Conservation (phyloP, 2,888 invertebrate genomes). For the Rhyacophila evoluta region DNA sequence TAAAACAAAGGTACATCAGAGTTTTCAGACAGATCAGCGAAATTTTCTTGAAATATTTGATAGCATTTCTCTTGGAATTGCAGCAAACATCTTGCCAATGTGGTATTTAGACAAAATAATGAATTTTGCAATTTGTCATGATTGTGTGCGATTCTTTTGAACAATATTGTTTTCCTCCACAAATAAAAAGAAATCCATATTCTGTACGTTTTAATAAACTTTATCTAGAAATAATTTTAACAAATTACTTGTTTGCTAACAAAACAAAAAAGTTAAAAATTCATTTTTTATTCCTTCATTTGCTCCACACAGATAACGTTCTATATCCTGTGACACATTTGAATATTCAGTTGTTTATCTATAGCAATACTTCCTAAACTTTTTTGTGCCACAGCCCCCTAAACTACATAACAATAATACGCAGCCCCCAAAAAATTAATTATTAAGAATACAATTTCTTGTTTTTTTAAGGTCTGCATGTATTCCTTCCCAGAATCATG, state of each 20-base stretch:
- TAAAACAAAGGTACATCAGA: slow-evolving; percentile 73
- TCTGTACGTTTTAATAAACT: slow-evolving; percentile 76
- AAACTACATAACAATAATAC: too few relatives aligned
- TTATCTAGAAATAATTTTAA: slow-evolving; percentile 66
- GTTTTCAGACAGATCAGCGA: slow-evolving; percentile 70
- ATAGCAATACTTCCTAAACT: neutral
- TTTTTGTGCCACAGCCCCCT: neutral
- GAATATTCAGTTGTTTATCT: too few relatives aligned
- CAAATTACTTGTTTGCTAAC: neutral
- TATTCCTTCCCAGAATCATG: too few relatives aligned
- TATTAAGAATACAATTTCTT: too few relatives aligned
- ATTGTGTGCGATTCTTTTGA: slow-evolving; percentile 75
- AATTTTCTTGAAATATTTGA: slow-evolving; percentile 72
- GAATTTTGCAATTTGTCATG: slow-evolving; percentile 74
- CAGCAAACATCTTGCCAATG: slow-evolving; percentile 78
- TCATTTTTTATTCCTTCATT: neutral
- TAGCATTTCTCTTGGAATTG: slow-evolving; percentile 78
- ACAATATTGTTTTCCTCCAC: slow-evolving; percentile 81
- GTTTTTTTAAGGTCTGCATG: too few relatives aligned
- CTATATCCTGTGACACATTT: too few relatives aligned
- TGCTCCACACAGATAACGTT: too few relatives aligned
- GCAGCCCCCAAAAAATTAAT: too few relatives aligned
- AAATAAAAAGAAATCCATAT: slow-evolving; percentile 85
- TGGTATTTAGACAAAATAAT: slow-evolving; percentile 80
- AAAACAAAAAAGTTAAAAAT: neutral